Conservation (phyloP, 2,888 invertebrate species). For the Melipona beecheii region DNA sequence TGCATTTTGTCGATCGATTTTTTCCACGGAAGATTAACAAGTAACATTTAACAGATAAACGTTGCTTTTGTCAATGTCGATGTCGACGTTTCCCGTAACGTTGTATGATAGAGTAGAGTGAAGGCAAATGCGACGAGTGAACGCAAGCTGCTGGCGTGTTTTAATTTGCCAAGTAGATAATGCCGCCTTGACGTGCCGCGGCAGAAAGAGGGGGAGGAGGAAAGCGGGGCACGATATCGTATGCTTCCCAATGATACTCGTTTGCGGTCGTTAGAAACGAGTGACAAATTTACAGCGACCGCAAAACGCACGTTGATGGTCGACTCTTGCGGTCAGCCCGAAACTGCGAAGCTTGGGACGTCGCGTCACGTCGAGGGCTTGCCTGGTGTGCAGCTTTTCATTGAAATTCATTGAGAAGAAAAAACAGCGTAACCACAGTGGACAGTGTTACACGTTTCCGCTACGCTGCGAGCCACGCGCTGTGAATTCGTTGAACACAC, state of each 20-base stretch:
- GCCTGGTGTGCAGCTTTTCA: slow-evolving; percentile 52
- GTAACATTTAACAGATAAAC: no score
- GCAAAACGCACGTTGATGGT: slow-evolving; percentile 54
- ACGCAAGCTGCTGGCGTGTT: slow-evolving; percentile 12
- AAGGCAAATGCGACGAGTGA: slow-evolving; percentile 39
- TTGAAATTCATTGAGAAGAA: slow-evolving; percentile 65
- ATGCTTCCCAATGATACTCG: slow-evolving; percentile 32
- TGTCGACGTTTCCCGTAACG: slow-evolving; percentile 40
- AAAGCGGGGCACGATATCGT: slow-evolving; percentile 9
- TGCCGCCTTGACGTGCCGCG: slow-evolving; percentile 10
- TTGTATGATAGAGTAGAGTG: slow-evolving; percentile 40
- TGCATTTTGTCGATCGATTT: slow-evolving; percentile 44
- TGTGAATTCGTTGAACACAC: slow-evolving; percentile 3
- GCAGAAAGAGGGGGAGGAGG: neutral
- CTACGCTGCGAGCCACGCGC: slow-evolving; percentile 4
- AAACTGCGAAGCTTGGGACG: slow-evolving; percentile 40
- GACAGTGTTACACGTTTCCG: slow-evolving; percentile 2
- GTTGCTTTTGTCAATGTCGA: no score
- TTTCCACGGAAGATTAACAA: slow-evolving; percentile 14
- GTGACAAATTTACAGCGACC: slow-evolving; percentile 62
- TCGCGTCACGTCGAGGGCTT: slow-evolving; percentile 18
- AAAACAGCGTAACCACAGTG: slow-evolving; percentile 43
- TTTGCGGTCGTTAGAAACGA: slow-evolving; percentile 63
- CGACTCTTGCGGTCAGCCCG: slow-evolving; percentile 44
- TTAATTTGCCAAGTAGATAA: neutral